Conservation (phyloP, 2,113 vertebrate genomes). For the Glareola pratincola region DNA sequence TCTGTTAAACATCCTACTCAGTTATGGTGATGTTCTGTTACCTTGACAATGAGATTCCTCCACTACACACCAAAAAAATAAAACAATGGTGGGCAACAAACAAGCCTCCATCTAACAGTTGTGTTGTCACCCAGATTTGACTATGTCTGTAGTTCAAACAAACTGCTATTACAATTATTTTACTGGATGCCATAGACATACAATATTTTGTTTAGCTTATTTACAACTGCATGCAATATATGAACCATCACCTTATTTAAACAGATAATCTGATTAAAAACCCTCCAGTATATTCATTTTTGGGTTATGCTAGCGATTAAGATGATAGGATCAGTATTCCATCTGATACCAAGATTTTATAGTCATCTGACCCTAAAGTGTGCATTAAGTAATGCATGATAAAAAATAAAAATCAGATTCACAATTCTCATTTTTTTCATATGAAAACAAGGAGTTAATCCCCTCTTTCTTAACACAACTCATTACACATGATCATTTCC, state of each 20-base stretch:
- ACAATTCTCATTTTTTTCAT: neutral
- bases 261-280: neutral
- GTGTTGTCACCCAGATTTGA: neutral
- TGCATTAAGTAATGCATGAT: neutral
- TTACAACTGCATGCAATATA: neutral
- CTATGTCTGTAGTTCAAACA: neutral
- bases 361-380: neutral
- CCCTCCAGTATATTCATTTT: neutral
- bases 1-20: neutral
- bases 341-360: neutral
- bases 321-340: neutral
- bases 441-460: neutral
- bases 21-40: neutral
- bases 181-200: neutral
- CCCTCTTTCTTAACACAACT: neutral
- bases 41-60: neutral
- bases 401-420: neutral
- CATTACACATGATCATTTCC: neutral
- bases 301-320: neutral
- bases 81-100: neutral
- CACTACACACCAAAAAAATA: rapidly evolving
- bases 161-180: neutral
- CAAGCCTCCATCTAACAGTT: neutral
- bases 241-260: neutral
- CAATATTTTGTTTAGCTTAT: neutral